phyloP scores from a whole-genome alignment of 2,113 vertebrate genomes.

The Trematomus loennbergii region DNA sequence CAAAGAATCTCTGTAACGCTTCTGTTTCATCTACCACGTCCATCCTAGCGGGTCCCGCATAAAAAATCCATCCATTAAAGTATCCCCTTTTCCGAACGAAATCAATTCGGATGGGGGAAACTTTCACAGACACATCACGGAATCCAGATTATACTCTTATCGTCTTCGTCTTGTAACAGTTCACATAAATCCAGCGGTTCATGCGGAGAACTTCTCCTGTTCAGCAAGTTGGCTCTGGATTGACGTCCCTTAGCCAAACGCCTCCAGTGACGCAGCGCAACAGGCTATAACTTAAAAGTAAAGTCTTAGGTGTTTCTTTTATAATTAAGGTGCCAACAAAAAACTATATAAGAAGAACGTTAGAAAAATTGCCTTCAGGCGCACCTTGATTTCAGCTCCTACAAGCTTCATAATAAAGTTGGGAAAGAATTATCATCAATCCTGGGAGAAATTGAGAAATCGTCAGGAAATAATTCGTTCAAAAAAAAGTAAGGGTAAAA shows the following conservation, averaged over 20 bases:
- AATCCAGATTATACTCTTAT: conserved; percentile 37
- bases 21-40: conserved; percentile 99
- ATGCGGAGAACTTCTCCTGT: conserved; percentile 8
- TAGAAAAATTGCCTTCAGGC: conserved; percentile 2
- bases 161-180: not conserved
- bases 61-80: conserved; percentile 88
- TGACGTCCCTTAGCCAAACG: conserved; percentile 13
- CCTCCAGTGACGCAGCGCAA: conserved; percentile 8
- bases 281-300: not conserved
- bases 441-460: not conserved
- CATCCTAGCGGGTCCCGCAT: conserved; percentile 89
- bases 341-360: not conserved
- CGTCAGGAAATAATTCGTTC: not conserved
- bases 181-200: conserved; percentile 45
- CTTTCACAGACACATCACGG: conserved; percentile 74
- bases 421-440: not conserved
- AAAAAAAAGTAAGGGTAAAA: conserved; percentile 20
- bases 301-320: not conserved
- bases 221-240: conserved; percentile 15
- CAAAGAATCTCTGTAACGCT: conserved; percentile 97
- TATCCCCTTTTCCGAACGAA: conserved; percentile 74
- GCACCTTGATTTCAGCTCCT: conserved; percentile 38
- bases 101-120: conserved; percentile 76
- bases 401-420: conserved; percentile 14
- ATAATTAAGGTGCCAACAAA: conserved; percentile 20